Evolutionary conservation across 2,888 invertebrate species (phyloP).

Genomic region (Tetragonula carbonaria): DNA sequence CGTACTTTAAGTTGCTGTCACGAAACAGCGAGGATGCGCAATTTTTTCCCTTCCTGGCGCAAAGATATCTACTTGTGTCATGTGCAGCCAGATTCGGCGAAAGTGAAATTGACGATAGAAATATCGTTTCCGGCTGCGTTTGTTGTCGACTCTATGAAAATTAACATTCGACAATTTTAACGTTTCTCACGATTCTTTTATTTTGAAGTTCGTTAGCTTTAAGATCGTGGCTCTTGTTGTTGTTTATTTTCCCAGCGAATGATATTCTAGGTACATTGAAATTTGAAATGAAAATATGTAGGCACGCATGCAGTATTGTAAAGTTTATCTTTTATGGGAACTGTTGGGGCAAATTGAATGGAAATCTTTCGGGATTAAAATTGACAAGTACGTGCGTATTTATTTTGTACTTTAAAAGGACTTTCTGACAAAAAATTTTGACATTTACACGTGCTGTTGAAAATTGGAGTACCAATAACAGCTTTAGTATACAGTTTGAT

Average conservation of each 20-base stretch:
- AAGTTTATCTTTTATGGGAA: neutral
- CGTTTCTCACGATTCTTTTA: neutral
- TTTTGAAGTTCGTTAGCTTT: neutral
- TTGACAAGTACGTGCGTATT: neutral
- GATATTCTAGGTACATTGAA: neutral
- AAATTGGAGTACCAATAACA: neutral
- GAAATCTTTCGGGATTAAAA: neutral
- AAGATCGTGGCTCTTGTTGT: neutral
- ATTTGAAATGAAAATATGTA: neutral
- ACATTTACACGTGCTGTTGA: neutral
- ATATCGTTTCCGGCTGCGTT: neutral
- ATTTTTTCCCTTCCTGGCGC: neutral
- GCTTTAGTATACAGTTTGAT: neutral
- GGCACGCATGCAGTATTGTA: neutral
- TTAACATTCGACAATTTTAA: neutral
- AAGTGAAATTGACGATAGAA: slow-evolving; percentile 12
- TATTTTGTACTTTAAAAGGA: neutral
- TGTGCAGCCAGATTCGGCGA: slow-evolving; percentile 5
- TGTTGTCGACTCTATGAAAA: neutral
- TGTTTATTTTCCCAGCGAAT: neutral
- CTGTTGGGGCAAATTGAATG: neutral
- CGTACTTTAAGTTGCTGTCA: slow-evolving; percentile 5
- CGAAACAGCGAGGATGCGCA: slow-evolving; percentile 12
- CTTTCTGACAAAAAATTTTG: neutral
- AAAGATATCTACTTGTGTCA: slow-evolving; percentile 10